Percentiles rank a stretch among this genome's conserved stretches.
Conservation (phyloP, 2,888 invertebrate species). For the Habroteleia sp. region DNA sequence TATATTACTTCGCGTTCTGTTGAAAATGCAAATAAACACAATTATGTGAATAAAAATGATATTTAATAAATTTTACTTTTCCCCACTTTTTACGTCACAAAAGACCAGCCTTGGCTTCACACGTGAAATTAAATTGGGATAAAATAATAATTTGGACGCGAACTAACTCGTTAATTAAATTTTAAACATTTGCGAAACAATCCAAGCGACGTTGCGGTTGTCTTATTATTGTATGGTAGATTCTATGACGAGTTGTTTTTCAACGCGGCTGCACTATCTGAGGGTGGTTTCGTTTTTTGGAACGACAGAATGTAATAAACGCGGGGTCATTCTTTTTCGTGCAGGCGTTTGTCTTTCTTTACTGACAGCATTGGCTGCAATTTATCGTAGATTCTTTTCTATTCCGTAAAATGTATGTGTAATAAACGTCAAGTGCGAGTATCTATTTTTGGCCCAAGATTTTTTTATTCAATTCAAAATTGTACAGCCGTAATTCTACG, state of each 20-base stretch:
- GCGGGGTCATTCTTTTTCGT: conserved; percentile 46
- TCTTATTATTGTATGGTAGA: conserved; percentile 4
- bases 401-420: conserved; percentile 51
- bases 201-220: no score
- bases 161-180: no score
- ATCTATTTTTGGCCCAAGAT: conserved; percentile 35
- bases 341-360: conserved; percentile 50
- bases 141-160: no score
- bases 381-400: conserved; percentile 52
- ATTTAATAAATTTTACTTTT: conserved; percentile 25
- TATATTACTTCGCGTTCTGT: conserved; percentile 25
- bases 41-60: conserved; percentile 32
- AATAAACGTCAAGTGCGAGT: conserved; percentile 49
- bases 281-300: conserved; percentile 24
- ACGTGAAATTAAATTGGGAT: no score
- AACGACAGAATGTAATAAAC: conserved; percentile 54
- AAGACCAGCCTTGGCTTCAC: no score
- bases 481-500: conserved; percentile 14
- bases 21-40: conserved; percentile 40
- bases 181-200: no score
- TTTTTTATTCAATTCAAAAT: conserved; percentile 48
- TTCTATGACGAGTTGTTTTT: conserved; percentile 14
- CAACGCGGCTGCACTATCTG: conserved; percentile 16
- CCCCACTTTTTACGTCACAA: not conserved
- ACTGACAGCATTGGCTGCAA: conserved; percentile 52